Evolutionary conservation across 2,797 vertebrate genomes (phyloP).

Genomic region (Danio albolineatus): DNA sequence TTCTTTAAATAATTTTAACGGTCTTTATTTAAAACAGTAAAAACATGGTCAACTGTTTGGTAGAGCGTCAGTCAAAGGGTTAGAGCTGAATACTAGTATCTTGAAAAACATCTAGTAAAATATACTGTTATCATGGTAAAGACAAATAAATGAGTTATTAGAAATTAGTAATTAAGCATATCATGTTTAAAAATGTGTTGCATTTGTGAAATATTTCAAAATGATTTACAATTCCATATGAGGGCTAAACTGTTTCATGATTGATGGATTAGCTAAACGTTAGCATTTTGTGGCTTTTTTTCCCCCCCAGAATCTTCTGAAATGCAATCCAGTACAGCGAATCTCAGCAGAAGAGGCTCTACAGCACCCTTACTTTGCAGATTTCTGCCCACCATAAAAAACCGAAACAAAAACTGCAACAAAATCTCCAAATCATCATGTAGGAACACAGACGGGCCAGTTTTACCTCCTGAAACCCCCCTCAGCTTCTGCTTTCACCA

Average conservation of each 20-base stretch:
- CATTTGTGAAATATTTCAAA: no score
- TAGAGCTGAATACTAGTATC: no score
- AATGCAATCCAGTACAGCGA: conserved; percentile 91
- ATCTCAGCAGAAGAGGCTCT: conserved; percentile 91
- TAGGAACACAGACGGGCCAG: conserved; percentile 65
- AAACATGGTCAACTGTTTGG: no score
- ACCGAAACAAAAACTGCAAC: conserved; percentile 21
- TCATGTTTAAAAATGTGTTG: no score
- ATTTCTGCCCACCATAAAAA: conserved; percentile 83
- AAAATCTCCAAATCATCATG: conserved; percentile 48
- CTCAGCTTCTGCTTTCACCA: neutral
- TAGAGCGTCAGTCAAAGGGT: no score
- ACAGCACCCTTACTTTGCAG: conserved; percentile 89
- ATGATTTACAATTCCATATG: no score
- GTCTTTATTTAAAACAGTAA: no score
- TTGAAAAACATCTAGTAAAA: no score
- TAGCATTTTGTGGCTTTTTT: conserved; percentile 19
- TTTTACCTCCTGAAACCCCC: conserved; percentile 54
- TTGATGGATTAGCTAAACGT: neutral
- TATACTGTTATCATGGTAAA: no score
- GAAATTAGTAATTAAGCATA: no score
- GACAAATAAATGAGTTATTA: no score
- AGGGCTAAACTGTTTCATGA: neutral
- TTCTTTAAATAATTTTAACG: no score
- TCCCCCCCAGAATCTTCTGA: conserved; percentile 91